These are phyloP conservation scores for Limenitis camilla DNA, from an alignment of 2,888 invertebrate species.

Conservation along the genomic window DNA sequence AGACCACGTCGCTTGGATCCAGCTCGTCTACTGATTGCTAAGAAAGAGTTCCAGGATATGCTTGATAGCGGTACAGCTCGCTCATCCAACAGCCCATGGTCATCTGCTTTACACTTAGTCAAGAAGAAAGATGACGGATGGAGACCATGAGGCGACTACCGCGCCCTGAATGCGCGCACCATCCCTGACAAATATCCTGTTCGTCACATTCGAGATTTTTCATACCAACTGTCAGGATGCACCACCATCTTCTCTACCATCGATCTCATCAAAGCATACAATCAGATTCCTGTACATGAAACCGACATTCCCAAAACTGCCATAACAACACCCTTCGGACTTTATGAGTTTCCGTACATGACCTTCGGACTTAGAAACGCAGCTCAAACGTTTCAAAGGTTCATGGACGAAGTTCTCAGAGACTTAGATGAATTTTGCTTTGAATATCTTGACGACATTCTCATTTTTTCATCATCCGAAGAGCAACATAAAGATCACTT, in stretches of 20 bases:
- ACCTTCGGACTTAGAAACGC: no score
- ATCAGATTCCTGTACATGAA: slow-evolving; percentile 37
- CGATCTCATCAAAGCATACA: slow-evolving; percentile 31
- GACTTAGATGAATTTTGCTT: slow-evolving; percentile 23
- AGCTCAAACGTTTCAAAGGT: slow-evolving; percentile 43
- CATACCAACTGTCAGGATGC: slow-evolving; percentile 16
- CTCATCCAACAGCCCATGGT: no score
- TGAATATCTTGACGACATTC: slow-evolving; percentile 37
- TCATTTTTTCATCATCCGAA: slow-evolving; percentile 23
- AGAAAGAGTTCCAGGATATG: slow-evolving; percentile 26
- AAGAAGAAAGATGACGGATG: no score
- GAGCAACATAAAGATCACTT: slow-evolving; percentile 10
- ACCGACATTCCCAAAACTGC: slow-evolving; percentile 38
- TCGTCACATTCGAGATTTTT: slow-evolving; percentile 20
- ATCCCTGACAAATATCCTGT: no score
- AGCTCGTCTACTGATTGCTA: slow-evolving; percentile 21
- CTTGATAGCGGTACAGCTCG: no score
- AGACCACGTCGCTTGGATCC: slow-evolving; percentile 27
- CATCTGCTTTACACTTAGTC: no score
- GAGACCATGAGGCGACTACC: no score
- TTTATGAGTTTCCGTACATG: no score
- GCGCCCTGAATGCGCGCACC: no score
- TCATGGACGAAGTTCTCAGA: slow-evolving; percentile 31
- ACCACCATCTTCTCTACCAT: slow-evolving; percentile 14
- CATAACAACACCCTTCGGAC: no score